phyloP scores from a whole-genome alignment of 2,888 invertebrate species.

The Chaitophorus viminalis region DNA sequence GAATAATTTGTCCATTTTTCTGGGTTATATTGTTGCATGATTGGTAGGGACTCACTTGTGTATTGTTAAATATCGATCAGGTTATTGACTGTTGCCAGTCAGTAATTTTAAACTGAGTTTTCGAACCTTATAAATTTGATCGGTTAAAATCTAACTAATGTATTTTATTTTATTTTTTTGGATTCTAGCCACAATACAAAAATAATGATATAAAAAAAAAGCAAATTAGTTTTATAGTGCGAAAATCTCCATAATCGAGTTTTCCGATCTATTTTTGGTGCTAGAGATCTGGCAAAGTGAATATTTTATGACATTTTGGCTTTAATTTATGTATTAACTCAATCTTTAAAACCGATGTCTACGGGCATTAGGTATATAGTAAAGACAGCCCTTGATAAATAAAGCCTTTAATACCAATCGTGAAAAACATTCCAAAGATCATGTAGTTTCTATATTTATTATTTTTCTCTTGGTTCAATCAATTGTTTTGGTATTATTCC shows the following conservation, averaged over 20 bases:
- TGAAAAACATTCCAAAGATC: neutral
- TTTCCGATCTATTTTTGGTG: conserved; percentile 30
- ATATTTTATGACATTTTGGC: conserved; percentile 47
- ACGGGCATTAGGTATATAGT: neutral
- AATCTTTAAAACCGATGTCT: neutral
- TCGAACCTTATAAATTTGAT: conserved; percentile 23
- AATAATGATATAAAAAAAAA: conserved; percentile 26
- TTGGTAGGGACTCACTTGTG: neutral
- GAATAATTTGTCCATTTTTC: neutral
- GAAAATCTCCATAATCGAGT: conserved; percentile 46
- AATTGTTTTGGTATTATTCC: neutral
- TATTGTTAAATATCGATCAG: neutral
- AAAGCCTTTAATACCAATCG: conserved; percentile 5
- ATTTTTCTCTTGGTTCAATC: neutral
- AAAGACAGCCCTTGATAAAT: conserved; percentile 10
- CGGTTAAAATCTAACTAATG: conserved; percentile 34
- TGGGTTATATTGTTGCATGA: neutral
- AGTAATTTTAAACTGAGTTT: conserved; percentile 6
- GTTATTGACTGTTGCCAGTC: neutral
- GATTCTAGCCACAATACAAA: conserved; percentile 39
- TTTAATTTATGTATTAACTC: neutral
- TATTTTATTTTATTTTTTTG: conserved; percentile 26
- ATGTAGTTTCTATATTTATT: conserved; percentile 15
- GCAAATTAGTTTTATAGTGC: conserved; percentile 13
- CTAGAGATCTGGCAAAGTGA: conserved; percentile 28